Conservation (phyloP, 2,888 invertebrate species). For the Sialis lutaria region DNA sequence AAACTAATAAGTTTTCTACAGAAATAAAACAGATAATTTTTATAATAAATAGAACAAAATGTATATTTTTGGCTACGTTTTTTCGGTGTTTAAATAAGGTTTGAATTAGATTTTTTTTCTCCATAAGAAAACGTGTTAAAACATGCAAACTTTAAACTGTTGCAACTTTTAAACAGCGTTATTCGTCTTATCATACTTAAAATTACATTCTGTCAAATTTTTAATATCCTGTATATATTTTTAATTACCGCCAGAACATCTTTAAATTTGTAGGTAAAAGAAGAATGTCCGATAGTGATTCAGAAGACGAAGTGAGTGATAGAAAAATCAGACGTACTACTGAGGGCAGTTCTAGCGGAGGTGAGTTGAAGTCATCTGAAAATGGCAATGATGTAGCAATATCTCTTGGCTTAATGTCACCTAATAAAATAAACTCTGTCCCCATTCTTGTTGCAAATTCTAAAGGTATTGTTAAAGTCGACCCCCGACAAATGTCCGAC, state of each 20-base stretch:
- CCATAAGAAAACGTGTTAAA: too few relatives aligned
- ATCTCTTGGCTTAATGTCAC: constrained; percentile 28
- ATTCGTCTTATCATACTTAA: too few relatives aligned
- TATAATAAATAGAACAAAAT: too few relatives aligned
- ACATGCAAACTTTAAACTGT: too few relatives aligned
- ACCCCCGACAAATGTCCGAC: constrained; percentile 52
- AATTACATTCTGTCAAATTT: too few relatives aligned
- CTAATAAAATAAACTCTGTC: constrained; percentile 16
- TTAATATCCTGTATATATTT: too few relatives aligned
- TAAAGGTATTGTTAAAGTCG: constrained; percentile 56
- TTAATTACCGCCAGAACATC: too few relatives aligned
- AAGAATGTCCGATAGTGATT: constrained; percentile 12
- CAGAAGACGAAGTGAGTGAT: constrained; percentile 6
- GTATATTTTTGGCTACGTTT: too few relatives aligned
- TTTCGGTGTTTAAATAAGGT: too few relatives aligned
- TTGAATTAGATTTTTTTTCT: too few relatives aligned
- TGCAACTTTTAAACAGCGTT: not conserved
- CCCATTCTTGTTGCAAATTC: constrained; percentile 31
- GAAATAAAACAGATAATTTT: too few relatives aligned
- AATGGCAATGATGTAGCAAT: constrained; percentile 34
- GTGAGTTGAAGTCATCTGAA: constrained; percentile 14
- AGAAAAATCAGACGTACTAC: constrained; percentile 16
- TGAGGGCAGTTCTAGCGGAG: constrained; percentile 13
- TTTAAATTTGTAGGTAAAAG: constrained; percentile 2
- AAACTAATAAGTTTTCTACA: too few relatives aligned